A percentile compares a stretch with the other conserved stretches of the same genome.
phyloP scores from a whole-genome alignment of 2,888 invertebrate species.

The Coelinius sp. region DNA sequence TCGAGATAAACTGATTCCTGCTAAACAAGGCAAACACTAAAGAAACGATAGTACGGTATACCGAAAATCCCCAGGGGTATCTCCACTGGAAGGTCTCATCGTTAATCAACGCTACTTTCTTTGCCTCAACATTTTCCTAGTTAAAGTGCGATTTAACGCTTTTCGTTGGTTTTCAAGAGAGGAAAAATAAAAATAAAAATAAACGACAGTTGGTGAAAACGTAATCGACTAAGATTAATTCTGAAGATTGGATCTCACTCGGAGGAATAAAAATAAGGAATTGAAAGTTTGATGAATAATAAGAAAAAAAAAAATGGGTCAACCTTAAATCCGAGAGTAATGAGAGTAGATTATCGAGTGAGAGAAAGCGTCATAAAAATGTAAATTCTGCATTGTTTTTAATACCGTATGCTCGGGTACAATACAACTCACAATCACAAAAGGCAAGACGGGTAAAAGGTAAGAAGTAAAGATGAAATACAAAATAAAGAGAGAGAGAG shows the following conservation, averaged over 20 bases:
- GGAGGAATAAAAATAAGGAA: neutral
- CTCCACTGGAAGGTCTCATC: constrained; percentile 24
- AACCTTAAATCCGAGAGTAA: neutral
- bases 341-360: neutral
- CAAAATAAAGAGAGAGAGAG: neutral
- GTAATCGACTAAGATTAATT: constrained; percentile 24
- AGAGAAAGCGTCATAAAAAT: neutral
- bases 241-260: neutral
- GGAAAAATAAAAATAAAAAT: neutral
- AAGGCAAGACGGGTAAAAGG: neutral
- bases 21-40: constrained; percentile 26
- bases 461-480: neutral
- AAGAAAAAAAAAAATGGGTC: neutral
- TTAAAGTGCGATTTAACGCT: constrained; percentile 5
- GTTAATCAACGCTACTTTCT: neutral
- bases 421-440: neutral
- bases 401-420: neutral
- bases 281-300: neutral
- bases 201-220: neutral
- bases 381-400: neutral
- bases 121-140: constrained; percentile 5
- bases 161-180: constrained; percentile 8
- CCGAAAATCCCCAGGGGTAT: constrained; percentile 31
- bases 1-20: constrained; percentile 11
- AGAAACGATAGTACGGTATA: constrained; percentile 30